Base-by-base conservation (phyloP, 2,888 invertebrate species). In the Erebia aethiops region DNA sequence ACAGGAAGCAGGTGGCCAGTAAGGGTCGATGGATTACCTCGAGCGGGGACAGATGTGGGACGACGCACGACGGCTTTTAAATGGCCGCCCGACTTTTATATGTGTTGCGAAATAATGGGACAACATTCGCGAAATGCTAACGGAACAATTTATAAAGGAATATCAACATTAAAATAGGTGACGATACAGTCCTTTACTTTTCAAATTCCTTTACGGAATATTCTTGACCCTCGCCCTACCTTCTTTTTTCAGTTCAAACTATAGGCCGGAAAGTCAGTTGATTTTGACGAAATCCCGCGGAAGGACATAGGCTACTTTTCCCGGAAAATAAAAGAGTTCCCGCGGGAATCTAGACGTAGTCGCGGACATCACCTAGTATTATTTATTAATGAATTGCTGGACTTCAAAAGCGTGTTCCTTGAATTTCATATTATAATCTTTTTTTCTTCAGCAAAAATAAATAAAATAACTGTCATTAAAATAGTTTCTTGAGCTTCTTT, bases 1-100 rank as follows among this genome's bases (percentile, higher is more conserved):
- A 78, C 81, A 80, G 85, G 87, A 79, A 84, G 83, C 89, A 88
- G 88, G 87, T 89, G 88, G 83, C 79, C 79, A 76, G 78, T 76
- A 77, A 81, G 82, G 84, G 82, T 82, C 84, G 82, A 85, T 83
- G 85, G 81, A 87, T 87, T 84, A 84, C 81, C 76, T 74, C 71
- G 75, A 62, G 49, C 62, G 13, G 73, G 78, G 77, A 79, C 82
- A 83, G 83, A 82, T 84, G 82, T 64, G 81, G 56, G 69, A 68
- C 76, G 77, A 79, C 78, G 75, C 73, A 74, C 75, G 69, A 76
- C 75, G 71, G 74, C 74, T 78, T 79, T 77, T 79, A 78, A 80
- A 80, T 77, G 74, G 75, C 52, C 73, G 70, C 67, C 68, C 74
- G 62, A 70, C 71, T 74, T 74, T 77, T 74, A 76, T 74, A 61